These are phyloP conservation scores for Stenodema calcarata DNA, from an alignment of 2,888 invertebrate species.

Conservation along the genomic window DNA sequence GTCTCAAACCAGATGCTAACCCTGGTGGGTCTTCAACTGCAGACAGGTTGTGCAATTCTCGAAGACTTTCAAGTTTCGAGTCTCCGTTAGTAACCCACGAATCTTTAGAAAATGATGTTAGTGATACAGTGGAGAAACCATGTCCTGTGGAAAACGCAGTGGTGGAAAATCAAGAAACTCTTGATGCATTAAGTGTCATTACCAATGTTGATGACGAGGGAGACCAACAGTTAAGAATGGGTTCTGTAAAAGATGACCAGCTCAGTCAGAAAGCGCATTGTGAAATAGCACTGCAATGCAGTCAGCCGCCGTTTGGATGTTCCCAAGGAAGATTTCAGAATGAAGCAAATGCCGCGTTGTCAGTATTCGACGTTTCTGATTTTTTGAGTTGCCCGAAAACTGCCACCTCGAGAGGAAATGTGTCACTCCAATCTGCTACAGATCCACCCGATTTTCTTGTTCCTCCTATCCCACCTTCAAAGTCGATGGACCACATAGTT, in stretches of 20 bases:
- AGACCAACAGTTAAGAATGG: too few relatives aligned
- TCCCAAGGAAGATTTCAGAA: neutral
- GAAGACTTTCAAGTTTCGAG: neutral
- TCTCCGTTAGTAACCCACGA: neutral
- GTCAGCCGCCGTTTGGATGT: neutral
- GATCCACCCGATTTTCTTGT: neutral
- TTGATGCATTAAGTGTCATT: too few relatives aligned
- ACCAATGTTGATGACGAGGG: too few relatives aligned
- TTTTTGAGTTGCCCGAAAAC: neutral
- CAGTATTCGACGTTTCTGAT: slow-evolving; percentile 17
- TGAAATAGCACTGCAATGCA: too few relatives aligned
- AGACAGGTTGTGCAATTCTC: neutral
- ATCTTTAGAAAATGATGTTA: too few relatives aligned
- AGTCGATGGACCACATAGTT: too few relatives aligned
- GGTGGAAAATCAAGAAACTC: too few relatives aligned
- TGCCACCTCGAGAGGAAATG: neutral
- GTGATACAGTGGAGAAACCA: too few relatives aligned
- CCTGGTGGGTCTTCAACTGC: neutral
- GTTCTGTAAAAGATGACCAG: too few relatives aligned
- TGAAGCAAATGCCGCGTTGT: neutral
- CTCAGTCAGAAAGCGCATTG: too few relatives aligned
- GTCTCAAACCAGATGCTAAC: neutral
- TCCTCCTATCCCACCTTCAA: neutral
- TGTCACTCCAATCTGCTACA: neutral
- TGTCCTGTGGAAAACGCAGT: too few relatives aligned